Evolutionary conservation across 2,888 invertebrate genomes (phyloP).

Genomic region (Lymantria dispar): DNA sequence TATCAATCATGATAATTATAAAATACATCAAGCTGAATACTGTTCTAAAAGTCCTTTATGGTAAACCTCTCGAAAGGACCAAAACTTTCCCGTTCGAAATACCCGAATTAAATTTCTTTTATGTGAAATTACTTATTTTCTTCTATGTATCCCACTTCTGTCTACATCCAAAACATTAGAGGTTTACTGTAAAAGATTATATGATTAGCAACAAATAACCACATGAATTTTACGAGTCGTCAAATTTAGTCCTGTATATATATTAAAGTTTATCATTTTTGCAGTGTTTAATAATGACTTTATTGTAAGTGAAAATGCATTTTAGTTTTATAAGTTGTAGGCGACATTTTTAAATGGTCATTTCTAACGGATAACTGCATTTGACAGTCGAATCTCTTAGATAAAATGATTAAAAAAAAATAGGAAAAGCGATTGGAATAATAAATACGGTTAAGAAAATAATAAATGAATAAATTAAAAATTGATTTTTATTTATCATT

Average conservation of each 20-base stretch:
- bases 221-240: constrained; percentile 69
- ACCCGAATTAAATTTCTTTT: constrained; percentile 40
- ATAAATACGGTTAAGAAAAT: constrained; percentile 81
- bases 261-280: constrained; percentile 74
- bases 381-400: constrained; percentile 79
- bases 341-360: constrained; percentile 78
- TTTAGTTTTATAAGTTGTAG: constrained; percentile 82
- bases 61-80: constrained; percentile 62
- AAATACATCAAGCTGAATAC: constrained; percentile 75
- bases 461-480: constrained; percentile 77
- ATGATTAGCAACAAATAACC: constrained; percentile 61
- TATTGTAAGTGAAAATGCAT: constrained; percentile 78
- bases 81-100: constrained; percentile 50
- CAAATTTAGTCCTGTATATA: constrained; percentile 78
- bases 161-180: constrained; percentile 51
- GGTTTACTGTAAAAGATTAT: constrained; percentile 63
- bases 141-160: constrained; percentile 48
- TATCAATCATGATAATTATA: constrained; percentile 68
- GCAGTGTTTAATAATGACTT: constrained; percentile 70
- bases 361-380: constrained; percentile 74
- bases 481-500: constrained; percentile 32
- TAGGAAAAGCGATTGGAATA: constrained; percentile 80
- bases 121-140: constrained; percentile 38
- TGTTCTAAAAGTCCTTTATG: constrained; percentile 56
- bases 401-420: constrained; percentile 77